Conservation (phyloP, 2,113 vertebrate genomes). For the Rhea americana region DNA sequence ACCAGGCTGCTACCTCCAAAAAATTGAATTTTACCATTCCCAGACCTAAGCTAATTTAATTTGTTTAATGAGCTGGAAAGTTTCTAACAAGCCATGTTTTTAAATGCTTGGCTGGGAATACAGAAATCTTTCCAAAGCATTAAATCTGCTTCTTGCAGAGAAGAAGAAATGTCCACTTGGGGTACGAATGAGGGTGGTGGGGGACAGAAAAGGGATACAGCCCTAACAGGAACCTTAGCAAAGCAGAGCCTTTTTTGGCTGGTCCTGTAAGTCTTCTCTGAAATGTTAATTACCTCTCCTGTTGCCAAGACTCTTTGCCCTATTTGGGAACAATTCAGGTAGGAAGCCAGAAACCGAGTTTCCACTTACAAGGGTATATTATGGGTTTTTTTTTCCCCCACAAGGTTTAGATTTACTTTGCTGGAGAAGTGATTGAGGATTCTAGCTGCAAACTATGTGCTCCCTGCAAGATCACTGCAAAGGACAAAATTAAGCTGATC, state of each 20-base stretch:
- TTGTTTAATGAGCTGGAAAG: constrained; percentile 53
- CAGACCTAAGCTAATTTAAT: constrained; percentile 37
- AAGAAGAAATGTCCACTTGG: constrained; percentile 18
- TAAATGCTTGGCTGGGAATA: not conserved
- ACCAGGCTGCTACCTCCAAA: constrained; percentile 18
- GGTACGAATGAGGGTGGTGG: not conserved
- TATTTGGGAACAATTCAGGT: constrained; percentile 32
- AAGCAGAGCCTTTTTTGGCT: not conserved
- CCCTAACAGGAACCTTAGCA: not conserved
- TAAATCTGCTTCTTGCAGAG: not conserved
- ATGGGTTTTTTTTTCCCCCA: not conserved
- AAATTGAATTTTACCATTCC: constrained; percentile 34
- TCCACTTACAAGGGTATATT: not conserved
- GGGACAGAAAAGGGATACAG: not conserved
- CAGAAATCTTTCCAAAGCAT: not conserved
- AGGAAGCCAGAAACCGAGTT: not conserved
- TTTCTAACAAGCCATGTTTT: constrained; percentile 24
- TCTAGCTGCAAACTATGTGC: not conserved
- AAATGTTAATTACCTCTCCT: constrained; percentile 37
- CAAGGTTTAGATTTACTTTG: constrained; percentile 6
- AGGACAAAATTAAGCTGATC: not conserved
- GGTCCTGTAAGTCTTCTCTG: not conserved
- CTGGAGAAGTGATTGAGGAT: not conserved
- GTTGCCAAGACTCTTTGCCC: not conserved
- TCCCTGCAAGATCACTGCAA: not conserved